A percentile compares a stretch with the other conserved stretches of the same genome.
phyloP scores from a whole-genome alignment of 2,888 invertebrate species.

The Tipula confusa region DNA sequence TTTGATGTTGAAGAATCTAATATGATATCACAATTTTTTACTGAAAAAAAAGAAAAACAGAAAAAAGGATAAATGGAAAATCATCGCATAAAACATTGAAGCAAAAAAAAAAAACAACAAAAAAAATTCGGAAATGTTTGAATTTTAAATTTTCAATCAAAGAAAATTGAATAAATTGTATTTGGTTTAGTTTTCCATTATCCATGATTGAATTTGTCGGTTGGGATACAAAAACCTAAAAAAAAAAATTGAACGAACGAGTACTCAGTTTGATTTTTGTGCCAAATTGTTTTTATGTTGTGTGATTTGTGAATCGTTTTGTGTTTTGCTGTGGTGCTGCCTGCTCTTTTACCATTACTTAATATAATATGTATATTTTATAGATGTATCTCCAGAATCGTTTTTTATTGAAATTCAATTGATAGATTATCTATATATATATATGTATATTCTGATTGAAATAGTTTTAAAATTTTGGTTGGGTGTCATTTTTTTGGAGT shows the following conservation, averaged over 20 bases:
- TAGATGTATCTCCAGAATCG: background rate
- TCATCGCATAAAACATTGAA: slow-evolving; percentile 16
- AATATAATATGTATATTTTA: background rate
- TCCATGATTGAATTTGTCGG: slow-evolving; percentile 20
- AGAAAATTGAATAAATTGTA: slow-evolving; percentile 29
- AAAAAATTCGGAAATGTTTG: background rate
- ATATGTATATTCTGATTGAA: background rate
- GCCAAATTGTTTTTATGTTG: background rate
- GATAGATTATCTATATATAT: background rate
- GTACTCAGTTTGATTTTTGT: background rate
- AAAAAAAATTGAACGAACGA: background rate
- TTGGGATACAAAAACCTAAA: background rate
- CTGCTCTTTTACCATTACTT: background rate
- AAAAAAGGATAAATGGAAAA: slow-evolving; percentile 13
- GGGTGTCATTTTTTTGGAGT: background rate
- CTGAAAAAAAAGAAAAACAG: slow-evolving; percentile 55
- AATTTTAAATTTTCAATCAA: slow-evolving; percentile 27
- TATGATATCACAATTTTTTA: slow-evolving; percentile 71
- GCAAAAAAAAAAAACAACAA: background rate
- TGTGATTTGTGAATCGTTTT: slow-evolving; percentile 3
- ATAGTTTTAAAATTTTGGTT: background rate
- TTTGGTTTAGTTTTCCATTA: slow-evolving; percentile 25
- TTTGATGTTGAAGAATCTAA: slow-evolving; percentile 75
- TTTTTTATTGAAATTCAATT: background rate
- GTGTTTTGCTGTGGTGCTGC: background rate